Evolutionary conservation across 2,888 invertebrate genomes (phyloP).

Genomic region (Platycheirus rosarum): DNA sequence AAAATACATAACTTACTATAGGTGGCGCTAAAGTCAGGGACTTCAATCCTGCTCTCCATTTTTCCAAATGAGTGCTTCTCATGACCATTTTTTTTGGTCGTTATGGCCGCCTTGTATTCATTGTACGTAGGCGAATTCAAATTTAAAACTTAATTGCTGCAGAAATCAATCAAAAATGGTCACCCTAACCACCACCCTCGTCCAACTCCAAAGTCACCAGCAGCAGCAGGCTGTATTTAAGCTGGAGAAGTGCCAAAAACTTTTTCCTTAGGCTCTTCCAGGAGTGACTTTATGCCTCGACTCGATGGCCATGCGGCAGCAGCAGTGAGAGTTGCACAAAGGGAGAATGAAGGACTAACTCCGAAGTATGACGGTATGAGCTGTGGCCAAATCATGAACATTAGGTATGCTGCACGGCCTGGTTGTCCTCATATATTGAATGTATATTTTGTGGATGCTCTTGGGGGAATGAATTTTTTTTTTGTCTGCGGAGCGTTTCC

Average conservation of each 20-base stretch:
- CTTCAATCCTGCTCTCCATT: no score
- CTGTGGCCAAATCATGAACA: constrained; percentile 60
- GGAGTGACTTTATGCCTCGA: constrained; percentile 56
- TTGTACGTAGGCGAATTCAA: no score
- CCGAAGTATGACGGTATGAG: constrained; percentile 34
- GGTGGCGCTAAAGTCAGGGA: no score
- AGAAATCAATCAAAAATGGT: background rate
- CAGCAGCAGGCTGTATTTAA: constrained; percentile 55
- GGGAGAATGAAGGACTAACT: background rate
- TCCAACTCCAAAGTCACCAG: constrained; percentile 12
- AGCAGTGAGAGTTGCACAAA: background rate
- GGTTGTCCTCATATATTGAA: constrained; percentile 68
- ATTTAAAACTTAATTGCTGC: no score
- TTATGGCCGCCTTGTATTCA: no score
- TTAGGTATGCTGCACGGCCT: constrained; percentile 67
- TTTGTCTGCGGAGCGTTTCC: constrained; percentile 32
- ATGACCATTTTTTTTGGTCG: no score
- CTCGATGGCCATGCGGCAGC: constrained; percentile 20
- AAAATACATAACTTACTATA: no score
- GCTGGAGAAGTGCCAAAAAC: constrained; percentile 71
- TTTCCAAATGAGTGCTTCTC: no score
- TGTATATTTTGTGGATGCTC: constrained; percentile 70
- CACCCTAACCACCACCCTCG: constrained; percentile 25
- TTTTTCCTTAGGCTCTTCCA: constrained; percentile 67
- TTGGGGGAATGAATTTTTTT: constrained; percentile 71